These are phyloP conservation scores for Falco concolor DNA, from an alignment of 2,797 vertebrate genomes.

Conservation along the genomic window DNA sequence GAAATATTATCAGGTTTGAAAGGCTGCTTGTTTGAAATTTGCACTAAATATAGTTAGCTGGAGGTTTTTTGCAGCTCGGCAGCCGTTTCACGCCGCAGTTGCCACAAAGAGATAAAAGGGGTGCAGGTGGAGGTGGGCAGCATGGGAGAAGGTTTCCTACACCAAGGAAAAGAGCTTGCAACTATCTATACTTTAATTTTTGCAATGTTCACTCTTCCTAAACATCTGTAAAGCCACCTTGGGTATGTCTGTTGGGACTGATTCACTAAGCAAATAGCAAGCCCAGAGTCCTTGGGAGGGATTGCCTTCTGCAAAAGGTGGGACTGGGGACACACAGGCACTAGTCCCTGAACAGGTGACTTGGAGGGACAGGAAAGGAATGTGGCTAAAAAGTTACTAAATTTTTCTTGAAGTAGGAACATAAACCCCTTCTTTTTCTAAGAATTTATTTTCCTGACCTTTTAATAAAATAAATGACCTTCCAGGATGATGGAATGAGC, in stretches of 20 bases:
- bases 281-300: not conserved
- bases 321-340: not conserved
- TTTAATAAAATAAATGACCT: slow-evolving; percentile 46
- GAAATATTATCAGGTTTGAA: slow-evolving; percentile 59
- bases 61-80: not conserved
- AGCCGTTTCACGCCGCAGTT: slow-evolving; percentile 42
- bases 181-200: not conserved
- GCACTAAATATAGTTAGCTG: not conserved
- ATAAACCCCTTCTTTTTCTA: not conserved
- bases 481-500: not conserved
- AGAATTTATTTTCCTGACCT: slow-evolving; percentile 29
- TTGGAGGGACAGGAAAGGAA: not conserved
- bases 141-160: not conserved
- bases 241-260: not conserved
- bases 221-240: not conserved
- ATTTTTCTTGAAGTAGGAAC: not conserved
- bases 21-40: slow-evolving; percentile 59
- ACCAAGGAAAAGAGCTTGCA: not conserved
- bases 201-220: not conserved
- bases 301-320: not conserved
- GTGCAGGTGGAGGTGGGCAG: not conserved
- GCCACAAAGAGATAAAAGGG: slow-evolving; percentile 21
- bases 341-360: not conserved
- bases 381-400: not conserved
- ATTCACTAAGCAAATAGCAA: not conserved